A percentile compares a stretch with the other conserved stretches of the same genome.
Evolutionary conservation across 2,113 vertebrate species (phyloP).

Genomic region (Corydoras maculifer): DNA sequence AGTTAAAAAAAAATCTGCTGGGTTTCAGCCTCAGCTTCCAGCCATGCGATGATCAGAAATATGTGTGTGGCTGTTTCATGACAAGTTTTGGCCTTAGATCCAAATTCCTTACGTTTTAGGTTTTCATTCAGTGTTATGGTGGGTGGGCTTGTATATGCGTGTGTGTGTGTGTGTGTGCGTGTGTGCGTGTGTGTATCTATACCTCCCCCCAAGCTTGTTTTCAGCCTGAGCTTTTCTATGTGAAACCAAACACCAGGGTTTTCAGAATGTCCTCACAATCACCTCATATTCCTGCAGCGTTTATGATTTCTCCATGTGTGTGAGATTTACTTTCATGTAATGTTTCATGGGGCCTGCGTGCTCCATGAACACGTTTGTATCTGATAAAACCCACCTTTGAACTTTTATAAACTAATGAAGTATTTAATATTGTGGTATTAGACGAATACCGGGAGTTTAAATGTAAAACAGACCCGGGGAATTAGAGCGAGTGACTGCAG

Average conservation of each 20-base stretch:
- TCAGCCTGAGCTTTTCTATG: conserved; percentile 5
- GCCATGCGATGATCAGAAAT: conserved; percentile 11
- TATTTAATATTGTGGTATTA: too few species aligned
- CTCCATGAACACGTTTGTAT: background rate
- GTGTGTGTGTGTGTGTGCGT: background rate
- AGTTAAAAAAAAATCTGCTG: conserved; percentile 11
- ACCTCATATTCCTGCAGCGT: conserved; percentile 2
- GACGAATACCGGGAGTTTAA: too few species aligned
- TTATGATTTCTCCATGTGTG: background rate
- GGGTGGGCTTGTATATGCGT: background rate
- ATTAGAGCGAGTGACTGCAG: too few species aligned
- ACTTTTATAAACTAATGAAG: conserved; percentile 2
- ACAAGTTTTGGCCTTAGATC: conserved; percentile 27
- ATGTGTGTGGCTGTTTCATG: conserved; percentile 17
- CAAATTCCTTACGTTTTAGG: conserved; percentile 21
- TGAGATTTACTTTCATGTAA: background rate
- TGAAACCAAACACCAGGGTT: conserved; percentile 23
- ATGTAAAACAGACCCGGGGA: too few species aligned
- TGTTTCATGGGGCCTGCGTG: background rate
- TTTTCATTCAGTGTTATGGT: conserved; percentile 7
- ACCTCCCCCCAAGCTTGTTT: conserved; percentile 3
- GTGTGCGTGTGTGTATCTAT: background rate
- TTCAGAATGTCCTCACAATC: conserved; percentile 9
- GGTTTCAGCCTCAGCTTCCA: conserved; percentile 14
- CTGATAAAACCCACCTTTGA: background rate